phyloP scores from a whole-genome alignment of 2,888 invertebrate species.

The Lysandra coridon region DNA sequence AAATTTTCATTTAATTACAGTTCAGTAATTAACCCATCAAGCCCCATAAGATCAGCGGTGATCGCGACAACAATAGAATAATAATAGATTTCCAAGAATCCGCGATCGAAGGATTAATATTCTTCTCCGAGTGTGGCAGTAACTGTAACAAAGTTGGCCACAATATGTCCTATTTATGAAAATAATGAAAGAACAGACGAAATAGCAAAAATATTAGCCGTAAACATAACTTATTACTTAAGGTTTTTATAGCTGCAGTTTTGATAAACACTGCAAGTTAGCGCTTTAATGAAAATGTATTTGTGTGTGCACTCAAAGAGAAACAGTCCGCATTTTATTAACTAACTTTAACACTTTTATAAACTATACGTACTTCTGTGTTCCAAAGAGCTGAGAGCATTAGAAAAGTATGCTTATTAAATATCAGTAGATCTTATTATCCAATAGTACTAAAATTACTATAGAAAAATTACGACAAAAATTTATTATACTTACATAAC shows the following conservation, averaged over 20 bases:
- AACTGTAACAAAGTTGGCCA: too few species aligned
- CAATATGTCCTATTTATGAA: too few species aligned
- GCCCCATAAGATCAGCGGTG: too few species aligned
- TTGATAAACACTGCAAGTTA: slow-evolving; percentile 22
- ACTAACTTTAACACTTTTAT: slow-evolving; percentile 42
- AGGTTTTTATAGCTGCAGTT: slow-evolving; percentile 8
- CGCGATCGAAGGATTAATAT: too few species aligned
- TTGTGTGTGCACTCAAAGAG: slow-evolving; percentile 38
- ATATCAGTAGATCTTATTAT: background rate
- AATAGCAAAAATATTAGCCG: background rate
- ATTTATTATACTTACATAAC: background rate
- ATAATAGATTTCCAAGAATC: too few species aligned
- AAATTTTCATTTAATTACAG: too few species aligned
- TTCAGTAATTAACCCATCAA: too few species aligned
- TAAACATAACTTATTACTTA: slow-evolving; percentile 5
- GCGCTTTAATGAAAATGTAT: slow-evolving; percentile 35
- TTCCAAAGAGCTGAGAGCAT: slow-evolving; percentile 22
- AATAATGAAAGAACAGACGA: background rate
- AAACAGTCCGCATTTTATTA: slow-evolving; percentile 41
- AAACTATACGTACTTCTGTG: slow-evolving; percentile 41
- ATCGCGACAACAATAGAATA: too few species aligned
- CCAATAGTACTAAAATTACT: background rate
- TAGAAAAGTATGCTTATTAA: background rate
- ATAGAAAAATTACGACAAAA: background rate
- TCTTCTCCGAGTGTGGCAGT: too few species aligned